Evolutionary conservation across 2,113 vertebrate species (phyloP).

Genomic region (Cyrtonyx montezumae): DNA sequence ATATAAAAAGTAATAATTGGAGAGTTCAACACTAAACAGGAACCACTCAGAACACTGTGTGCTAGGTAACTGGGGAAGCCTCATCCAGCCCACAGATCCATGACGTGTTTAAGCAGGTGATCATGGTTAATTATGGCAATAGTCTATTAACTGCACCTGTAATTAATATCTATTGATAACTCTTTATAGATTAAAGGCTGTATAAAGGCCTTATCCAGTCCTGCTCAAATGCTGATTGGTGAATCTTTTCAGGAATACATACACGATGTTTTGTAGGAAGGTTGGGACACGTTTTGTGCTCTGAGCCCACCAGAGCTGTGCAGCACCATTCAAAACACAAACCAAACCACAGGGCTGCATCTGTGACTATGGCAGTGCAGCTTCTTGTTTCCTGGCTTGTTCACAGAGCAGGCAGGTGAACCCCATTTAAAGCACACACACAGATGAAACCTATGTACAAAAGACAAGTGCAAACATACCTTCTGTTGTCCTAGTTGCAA

Average conservation of each 20-base stretch:
- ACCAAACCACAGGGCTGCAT: neutral
- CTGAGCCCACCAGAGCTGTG: neutral
- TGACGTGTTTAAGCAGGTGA: neutral
- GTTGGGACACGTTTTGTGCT: neutral
- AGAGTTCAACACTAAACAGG: neutral
- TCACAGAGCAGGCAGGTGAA: neutral
- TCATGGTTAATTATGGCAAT: neutral
- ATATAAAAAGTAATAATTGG: neutral
- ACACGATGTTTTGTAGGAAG: neutral
- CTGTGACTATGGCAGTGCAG: neutral
- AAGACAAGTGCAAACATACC: neutral
- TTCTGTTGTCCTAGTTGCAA: constrained; percentile 7
- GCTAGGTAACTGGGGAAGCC: neutral
- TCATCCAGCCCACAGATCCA: neutral
- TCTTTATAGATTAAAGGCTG: neutral
- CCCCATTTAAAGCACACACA: neutral
- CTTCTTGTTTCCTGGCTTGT: neutral
- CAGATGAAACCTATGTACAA: neutral
- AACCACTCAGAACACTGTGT: neutral
- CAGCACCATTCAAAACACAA: neutral
- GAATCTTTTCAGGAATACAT: neutral
- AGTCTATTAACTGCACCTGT: neutral
- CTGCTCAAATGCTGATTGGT: neutral
- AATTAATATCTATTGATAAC: neutral
- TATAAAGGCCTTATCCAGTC: neutral